Evolutionary conservation across 2,797 vertebrate species (phyloP).

Genomic region (Tangara arthus): DNA sequence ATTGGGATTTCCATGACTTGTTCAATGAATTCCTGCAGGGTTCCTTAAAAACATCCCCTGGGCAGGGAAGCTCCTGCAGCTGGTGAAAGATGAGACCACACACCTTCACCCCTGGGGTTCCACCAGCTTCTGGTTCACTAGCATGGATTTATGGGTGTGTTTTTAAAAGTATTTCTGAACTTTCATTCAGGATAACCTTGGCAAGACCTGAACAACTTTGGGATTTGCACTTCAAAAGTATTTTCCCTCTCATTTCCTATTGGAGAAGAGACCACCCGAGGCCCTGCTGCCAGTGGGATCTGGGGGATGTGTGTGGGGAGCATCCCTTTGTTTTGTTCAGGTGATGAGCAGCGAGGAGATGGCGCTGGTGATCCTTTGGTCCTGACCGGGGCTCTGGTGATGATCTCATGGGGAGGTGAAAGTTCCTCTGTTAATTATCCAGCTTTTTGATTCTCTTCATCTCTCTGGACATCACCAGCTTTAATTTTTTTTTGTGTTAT

Average conservation of each 20-base stretch:
- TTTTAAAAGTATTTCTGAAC: neutral
- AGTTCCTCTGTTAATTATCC: neutral
- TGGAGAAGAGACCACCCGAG: neutral
- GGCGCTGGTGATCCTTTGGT: neutral
- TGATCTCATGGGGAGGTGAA: rapidly evolving
- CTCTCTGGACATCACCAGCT: conserved; percentile 14
- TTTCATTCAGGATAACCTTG: neutral
- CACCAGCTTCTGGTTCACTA: neutral
- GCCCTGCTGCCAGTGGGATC: neutral
- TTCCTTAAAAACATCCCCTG: neutral
- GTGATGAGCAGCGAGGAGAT: neutral
- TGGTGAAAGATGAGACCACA: neutral
- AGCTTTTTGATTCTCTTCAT: neutral
- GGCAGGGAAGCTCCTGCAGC: neutral
- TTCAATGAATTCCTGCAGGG: neutral
- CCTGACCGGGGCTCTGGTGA: neutral
- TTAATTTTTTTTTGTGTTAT: neutral
- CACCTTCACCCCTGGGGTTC: neutral
- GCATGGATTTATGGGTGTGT: rapidly evolving
- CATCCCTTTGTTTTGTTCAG: neutral
- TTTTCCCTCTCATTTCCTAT: neutral
- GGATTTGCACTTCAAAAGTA: neutral
- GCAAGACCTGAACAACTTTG: neutral
- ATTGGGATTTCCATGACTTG: neutral
- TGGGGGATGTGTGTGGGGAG: neutral